Base-by-base conservation (phyloP, 2,888 invertebrate species). In the Charanyca ferruginea region DNA sequence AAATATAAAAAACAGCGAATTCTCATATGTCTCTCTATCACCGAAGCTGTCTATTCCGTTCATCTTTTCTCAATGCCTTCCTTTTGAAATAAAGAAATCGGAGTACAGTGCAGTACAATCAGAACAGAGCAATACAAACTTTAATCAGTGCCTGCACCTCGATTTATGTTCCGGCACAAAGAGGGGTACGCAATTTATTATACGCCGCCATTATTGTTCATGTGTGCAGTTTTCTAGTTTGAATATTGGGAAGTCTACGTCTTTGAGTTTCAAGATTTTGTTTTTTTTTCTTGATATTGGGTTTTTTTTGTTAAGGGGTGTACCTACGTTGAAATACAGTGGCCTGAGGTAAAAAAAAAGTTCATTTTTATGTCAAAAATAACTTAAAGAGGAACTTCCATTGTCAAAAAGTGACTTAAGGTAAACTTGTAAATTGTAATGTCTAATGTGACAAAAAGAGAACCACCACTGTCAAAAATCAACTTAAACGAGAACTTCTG, bases 61-160 rank as follows among this genome's bases (percentile, higher is more conserved):
- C 54, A 48, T 52, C n/a, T 8, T 35, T 53, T 32, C 59, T 44
- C 20, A 2, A 51, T 44, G 64, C 20, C 28, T 49, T 59, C 38
- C 35, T 51, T 61, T 60, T 44, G 25, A 52, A 74, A 79, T 65
- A 81, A 77, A 79, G 64, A 81, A 81, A 71, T 66, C 65, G 57
- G 48, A 22, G 63, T 57, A 48, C 25, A 44, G 48, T 55, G 44
- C 54, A 41, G 59, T 23, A 75, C 81, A 81, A 81, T 79, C 79
- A 75, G 75, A 65, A 67, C 55, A 59, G 38, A 44, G 61, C 61
- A 81, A 66, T 63, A 83, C 75, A 81, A 83, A 83, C 79, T 83
- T 83, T 83, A 83, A 83, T 83, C 83, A 80, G 58, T 3, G 22
- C 44, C 59, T 53, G 54, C 69, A 54, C 62, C 61, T 54, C 57